Percentiles rank a stretch among this genome's conserved stretches.
Conservation (phyloP, 23 tunicate species). For the Ascidia mentula region DNA sequence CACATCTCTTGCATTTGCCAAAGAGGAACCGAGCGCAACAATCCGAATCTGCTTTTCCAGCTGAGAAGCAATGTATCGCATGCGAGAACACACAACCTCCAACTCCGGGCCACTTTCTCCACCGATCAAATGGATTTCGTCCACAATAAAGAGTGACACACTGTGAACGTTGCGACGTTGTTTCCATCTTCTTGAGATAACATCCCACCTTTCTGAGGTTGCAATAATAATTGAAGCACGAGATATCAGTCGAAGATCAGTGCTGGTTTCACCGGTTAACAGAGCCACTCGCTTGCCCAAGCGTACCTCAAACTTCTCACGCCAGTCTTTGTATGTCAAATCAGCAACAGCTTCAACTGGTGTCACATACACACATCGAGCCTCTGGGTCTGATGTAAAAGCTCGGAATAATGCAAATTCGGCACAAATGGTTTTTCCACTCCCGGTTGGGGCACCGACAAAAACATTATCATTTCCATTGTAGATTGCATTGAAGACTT, state of each 20-base stretch:
- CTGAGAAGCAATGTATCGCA: slow-evolving; percentile 94
- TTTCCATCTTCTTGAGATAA: slow-evolving; percentile 96
- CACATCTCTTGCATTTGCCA: slow-evolving; percentile 95
- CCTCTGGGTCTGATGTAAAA: slow-evolving; percentile 51
- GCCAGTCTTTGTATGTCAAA: slow-evolving; percentile 83
- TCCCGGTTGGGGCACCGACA: slow-evolving; percentile 96
- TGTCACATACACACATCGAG: slow-evolving; percentile 84
- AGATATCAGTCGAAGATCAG: slow-evolving; percentile 81
- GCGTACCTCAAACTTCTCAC: slow-evolving; percentile 64
- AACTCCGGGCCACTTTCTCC: slow-evolving; percentile 96
- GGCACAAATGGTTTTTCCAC: slow-evolving; percentile 98
- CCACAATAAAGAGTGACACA: slow-evolving; percentile 86
- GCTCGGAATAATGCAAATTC: slow-evolving; percentile 92
- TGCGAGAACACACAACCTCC: slow-evolving; percentile 96
- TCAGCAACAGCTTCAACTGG: slow-evolving; percentile 93
- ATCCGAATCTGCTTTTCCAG: slow-evolving; percentile 87
- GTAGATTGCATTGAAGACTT: slow-evolving; percentile 96
- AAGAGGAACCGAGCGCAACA: slow-evolving; percentile 90
- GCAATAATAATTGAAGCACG: slow-evolving; percentile 80
- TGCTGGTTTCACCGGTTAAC: slow-evolving; percentile 93
- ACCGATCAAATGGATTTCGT: slow-evolving; percentile 95
- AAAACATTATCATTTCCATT: slow-evolving; percentile 90
- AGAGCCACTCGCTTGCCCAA: slow-evolving; percentile 76
- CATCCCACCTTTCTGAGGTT: slow-evolving; percentile 98
- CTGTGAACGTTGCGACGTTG: slow-evolving; percentile 89